Base-by-base conservation (phyloP, 2,888 invertebrate genomes). In the Napeogenes sylphis region DNA sequence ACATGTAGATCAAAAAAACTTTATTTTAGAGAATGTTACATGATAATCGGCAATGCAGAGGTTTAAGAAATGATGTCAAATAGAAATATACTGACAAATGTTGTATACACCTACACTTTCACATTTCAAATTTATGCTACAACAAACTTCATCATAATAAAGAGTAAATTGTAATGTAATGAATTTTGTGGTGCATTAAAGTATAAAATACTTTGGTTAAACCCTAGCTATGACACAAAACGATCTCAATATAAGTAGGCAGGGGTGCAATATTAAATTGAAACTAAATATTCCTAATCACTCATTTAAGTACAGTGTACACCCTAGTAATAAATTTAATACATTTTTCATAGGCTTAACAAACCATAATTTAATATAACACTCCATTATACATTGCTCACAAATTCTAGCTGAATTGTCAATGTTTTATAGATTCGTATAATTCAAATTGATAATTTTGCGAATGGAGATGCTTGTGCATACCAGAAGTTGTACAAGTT, bases 21-120 rank as follows among this genome's bases (percentile, higher is more conserved):
- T 91, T 91, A 90, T 89, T 90, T 89, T 87, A 87, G 85, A 90
- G 87, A 89, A 86, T 87, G 83, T 90, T 90, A 89, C 89, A 89
- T 87, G 83, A 87, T 85, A 87, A 88, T 89, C 90, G 89, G 90
- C 90, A 90, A 90, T 90, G 90, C 89, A 90, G 85, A 90, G 85
- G 83, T 84, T 83, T 80, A 82, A 89, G 83, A 87, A 89, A 89
- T 84, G 80, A 88, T 87, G 79, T 84, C 81, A 77, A 85, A 85
- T 87, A 88, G 81, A 86, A 88, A 85, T 86, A 84, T 87, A 87
- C 81, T 84, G 84, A 86, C 80, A 84, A 84, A 80, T 83, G 76
- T 84, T 87, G 80, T 84, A 80, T 87, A 87, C 83, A 85, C 75
- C 86, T 87, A 89, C 81, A 84, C 78, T 84, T 86, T 81, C 84